phyloP scores from a whole-genome alignment of 2,797 vertebrate genomes.

The Ctenopoma kingsleyae region DNA sequence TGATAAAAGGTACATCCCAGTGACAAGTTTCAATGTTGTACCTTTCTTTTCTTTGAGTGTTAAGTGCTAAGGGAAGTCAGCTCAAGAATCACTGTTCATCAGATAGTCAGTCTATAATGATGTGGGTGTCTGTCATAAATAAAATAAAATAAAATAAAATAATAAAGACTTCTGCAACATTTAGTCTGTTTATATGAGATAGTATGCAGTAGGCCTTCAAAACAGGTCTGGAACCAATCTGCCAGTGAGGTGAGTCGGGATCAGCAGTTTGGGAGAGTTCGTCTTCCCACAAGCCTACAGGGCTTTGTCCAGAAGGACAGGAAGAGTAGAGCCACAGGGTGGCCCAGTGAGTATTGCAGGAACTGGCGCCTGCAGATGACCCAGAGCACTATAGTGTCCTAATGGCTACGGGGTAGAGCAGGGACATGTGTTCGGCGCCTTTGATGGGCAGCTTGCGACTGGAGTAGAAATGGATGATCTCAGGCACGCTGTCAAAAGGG shows the following conservation, averaged over 20 bases:
- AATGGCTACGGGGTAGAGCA: constrained; percentile 97
- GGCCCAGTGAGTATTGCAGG: constrained; percentile 43
- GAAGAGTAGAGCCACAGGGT: constrained; percentile 33
- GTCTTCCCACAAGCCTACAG: constrained; percentile 47
- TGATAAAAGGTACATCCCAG: constrained; percentile 42
- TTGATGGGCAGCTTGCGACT: constrained; percentile 99
- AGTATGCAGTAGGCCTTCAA: constrained; percentile 60
- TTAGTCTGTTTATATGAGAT: constrained; percentile 58
- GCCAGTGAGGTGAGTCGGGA: constrained; percentile 70
- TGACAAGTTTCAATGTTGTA: constrained; percentile 62
- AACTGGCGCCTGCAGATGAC: constrained; percentile 38
- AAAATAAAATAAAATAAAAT: constrained; percentile 63
- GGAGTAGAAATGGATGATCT: constrained; percentile 97
- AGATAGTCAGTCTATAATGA: constrained; percentile 58
- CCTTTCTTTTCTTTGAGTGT: constrained; percentile 63
- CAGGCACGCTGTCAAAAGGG: constrained; percentile 94
- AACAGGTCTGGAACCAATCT: constrained; percentile 62
- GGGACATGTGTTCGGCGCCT: constrained; percentile 98
- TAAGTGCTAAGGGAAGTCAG: constrained; percentile 71
- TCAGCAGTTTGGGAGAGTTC: constrained; percentile 72
- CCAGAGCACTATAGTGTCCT: constrained; percentile 90
- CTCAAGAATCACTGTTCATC: constrained; percentile 53
- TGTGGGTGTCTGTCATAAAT: constrained; percentile 74
- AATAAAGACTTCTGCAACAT: constrained; percentile 60
- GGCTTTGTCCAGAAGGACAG: constrained; percentile 45